Percentiles rank a stretch among this genome's conserved stretches.
These are phyloP conservation scores for Cheilosia vernalis DNA, from an alignment of 2,888 invertebrate species.

Conservation along the genomic window DNA sequence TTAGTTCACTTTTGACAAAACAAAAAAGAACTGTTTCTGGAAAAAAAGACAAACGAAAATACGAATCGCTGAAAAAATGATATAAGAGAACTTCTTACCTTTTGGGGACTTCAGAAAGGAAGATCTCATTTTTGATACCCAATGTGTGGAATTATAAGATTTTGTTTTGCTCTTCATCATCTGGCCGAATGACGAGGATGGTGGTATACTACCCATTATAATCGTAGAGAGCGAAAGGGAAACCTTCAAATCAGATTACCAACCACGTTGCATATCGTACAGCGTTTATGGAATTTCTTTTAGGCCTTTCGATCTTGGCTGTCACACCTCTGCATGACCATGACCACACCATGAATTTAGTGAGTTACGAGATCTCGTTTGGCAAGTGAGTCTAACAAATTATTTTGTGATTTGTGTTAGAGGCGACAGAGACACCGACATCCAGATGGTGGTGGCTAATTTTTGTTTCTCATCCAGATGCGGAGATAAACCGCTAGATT, in stretches of 20 bases:
- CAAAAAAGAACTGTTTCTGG: constrained; percentile 57
- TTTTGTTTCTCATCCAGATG: constrained; percentile 65
- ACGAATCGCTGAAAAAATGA: constrained; percentile 69
- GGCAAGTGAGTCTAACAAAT: constrained; percentile 66
- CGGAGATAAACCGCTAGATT: constrained; percentile 53
- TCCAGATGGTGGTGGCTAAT: constrained; percentile 54
- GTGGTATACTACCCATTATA: not conserved
- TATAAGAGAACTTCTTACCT: constrained; percentile 66
- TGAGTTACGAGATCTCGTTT: constrained; percentile 71
- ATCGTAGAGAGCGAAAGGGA: constrained; percentile 53
- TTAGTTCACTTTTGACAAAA: constrained; percentile 47
- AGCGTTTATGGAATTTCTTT: constrained; percentile 64
- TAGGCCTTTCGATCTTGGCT: constrained; percentile 37
- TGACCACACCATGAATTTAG: constrained; percentile 25
- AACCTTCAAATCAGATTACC: constrained; percentile 69
- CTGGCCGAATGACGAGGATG: constrained; percentile 8
- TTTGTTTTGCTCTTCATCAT: constrained; percentile 27
- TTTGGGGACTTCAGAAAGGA: constrained; percentile 51
- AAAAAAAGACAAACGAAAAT: constrained; percentile 49
- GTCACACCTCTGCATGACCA: constrained; percentile 66
- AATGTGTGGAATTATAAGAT: constrained; percentile 65
- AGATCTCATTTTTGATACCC: constrained; percentile 72
- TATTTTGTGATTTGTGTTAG: constrained; percentile 63
- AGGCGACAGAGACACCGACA: constrained; percentile 41
- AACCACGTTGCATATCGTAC: constrained; percentile 46